A percentile compares a stretch with the other conserved stretches of the same genome.
These are phyloP conservation scores for Mesorhabditis spiculigera DNA, from an alignment of 2,888 invertebrate species.

Conservation along the genomic window DNA sequence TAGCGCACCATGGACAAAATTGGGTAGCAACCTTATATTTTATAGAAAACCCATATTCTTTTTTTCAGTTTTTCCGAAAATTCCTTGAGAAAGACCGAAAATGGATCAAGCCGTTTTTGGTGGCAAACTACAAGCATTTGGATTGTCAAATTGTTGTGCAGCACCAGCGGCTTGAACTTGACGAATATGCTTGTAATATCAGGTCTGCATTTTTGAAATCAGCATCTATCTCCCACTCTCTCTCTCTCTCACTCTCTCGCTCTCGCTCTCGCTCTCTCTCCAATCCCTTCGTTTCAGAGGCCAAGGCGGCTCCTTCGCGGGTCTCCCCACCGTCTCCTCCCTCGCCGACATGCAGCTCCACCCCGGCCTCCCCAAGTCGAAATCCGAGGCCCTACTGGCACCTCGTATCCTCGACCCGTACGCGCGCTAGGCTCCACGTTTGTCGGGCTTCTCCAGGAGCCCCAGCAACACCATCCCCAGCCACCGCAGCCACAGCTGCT, in stretches of 20 bases:
- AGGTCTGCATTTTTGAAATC: neutral
- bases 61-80: conserved; percentile 1
- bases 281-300: neutral
- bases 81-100: neutral
- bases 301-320: conserved; percentile 3
- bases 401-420: conserved; percentile 3
- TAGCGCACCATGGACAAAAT: conserved; percentile 11
- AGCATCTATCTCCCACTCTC: no score
- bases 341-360: neutral
- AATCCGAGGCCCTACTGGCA: neutral
- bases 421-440: neutral
- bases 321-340: neutral
- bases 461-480: neutral
- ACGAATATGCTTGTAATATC: conserved; percentile 4
- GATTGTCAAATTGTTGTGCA: neutral
- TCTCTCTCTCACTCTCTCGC: neutral
- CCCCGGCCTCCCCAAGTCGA: conserved; percentile 3
- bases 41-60: neutral
- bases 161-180: neutral
- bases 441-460: neutral
- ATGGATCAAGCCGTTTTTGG: neutral
- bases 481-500: no score
- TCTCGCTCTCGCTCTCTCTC: no score
- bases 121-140: neutral
- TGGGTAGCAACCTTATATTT: neutral